phyloP scores from a whole-genome alignment of 2,888 invertebrate genomes.

The Prenolepis imparis region DNA sequence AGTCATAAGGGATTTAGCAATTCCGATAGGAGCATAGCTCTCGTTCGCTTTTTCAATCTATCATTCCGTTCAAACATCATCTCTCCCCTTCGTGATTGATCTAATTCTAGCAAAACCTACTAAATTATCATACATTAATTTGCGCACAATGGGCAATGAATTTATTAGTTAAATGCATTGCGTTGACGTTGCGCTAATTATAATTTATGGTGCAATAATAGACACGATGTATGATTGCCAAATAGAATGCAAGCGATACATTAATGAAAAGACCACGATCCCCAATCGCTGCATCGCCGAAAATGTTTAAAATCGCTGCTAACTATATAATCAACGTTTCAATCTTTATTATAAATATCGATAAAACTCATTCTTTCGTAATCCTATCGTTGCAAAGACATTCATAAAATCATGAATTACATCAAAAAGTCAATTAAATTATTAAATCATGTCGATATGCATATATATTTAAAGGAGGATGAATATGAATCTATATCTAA shows the following conservation, averaged over 20 bases:
- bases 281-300: conserved; percentile 5
- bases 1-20: conserved; percentile 56
- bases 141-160: conserved; percentile 71
- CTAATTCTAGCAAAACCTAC: conserved; percentile 70
- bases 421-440: neutral
- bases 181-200: conserved; percentile 71
- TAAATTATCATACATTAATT: conserved; percentile 76
- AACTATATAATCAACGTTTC: neutral
- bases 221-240: conserved; percentile 60
- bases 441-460: neutral
- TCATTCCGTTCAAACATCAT: conserved; percentile 64
- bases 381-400: neutral
- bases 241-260: conserved; percentile 35
- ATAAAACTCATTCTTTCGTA: neutral
- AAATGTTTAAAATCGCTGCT: neutral
- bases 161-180: conserved; percentile 75
- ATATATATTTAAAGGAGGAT: neutral
- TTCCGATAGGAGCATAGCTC: conserved; percentile 42
- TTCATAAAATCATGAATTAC: neutral
- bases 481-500: neutral
- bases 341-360: neutral
- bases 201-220: conserved; percentile 75
- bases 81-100: conserved; percentile 60
- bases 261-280: conserved; percentile 17
- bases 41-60: conserved; percentile 60